A percentile compares a stretch with the other conserved stretches of the same genome.
Evolutionary conservation across 2,888 invertebrate genomes (phyloP).

Genomic region (Eupithecia exiguata): DNA sequence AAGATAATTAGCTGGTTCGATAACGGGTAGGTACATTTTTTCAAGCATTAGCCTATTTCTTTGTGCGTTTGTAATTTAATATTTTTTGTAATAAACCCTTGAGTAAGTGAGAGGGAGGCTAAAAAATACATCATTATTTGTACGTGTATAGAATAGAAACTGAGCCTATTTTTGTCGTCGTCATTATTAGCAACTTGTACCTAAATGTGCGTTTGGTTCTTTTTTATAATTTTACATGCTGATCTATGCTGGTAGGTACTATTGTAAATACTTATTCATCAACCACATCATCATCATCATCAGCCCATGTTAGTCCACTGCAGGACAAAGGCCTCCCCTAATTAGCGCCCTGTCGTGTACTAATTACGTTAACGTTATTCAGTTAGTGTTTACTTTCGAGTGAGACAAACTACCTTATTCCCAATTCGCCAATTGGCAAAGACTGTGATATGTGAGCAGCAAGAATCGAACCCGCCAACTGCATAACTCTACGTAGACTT

Average conservation of each 20-base stretch:
- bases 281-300: too few relatives aligned
- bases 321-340: too few relatives aligned
- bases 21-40: constrained; percentile 79
- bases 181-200: neutral
- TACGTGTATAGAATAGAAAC: constrained; percentile 58
- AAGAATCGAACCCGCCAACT: neutral
- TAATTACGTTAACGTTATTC: neutral
- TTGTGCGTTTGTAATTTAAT: constrained; percentile 80
- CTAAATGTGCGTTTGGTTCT: neutral
- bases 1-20: constrained; percentile 78
- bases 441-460: neutral
- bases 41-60: constrained; percentile 65
- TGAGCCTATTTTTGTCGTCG: constrained; percentile 13
- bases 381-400: neutral
- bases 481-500: too few relatives aligned
- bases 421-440: neutral
- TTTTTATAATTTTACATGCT: neutral
- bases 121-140: constrained; percentile 65
- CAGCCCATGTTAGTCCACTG: too few relatives aligned
- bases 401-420: neutral
- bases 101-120: constrained; percentile 63
- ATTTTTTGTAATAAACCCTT: constrained; percentile 75
- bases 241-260: too few relatives aligned
- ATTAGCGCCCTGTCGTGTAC: too few relatives aligned
- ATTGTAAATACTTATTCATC: too few relatives aligned